Conservation (phyloP, 1,140 invertebrate genomes). For the Temnothorax curvispinosus region DNA sequence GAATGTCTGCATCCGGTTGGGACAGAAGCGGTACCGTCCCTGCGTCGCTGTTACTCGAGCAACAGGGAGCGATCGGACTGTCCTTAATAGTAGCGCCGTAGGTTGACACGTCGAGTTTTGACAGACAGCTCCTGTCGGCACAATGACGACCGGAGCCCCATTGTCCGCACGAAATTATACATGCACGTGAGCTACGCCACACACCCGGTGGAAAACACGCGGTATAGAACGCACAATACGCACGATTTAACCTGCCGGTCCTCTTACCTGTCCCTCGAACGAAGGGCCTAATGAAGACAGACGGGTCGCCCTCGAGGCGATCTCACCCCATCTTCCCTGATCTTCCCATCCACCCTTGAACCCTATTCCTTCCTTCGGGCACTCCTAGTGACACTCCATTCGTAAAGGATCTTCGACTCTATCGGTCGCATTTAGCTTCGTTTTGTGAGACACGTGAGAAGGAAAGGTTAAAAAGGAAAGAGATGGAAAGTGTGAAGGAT, state of each 20-base stretch:
- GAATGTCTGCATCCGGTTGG: conserved; percentile 27
- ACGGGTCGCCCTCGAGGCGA: conserved; percentile 21
- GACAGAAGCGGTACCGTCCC: not conserved
- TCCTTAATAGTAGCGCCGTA: conserved; percentile 70
- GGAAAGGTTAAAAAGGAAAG: not conserved
- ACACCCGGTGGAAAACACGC: conserved; percentile 39
- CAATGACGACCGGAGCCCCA: conserved; percentile 56
- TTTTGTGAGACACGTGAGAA: conserved; percentile 38
- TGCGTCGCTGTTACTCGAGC: not conserved
- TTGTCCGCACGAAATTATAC: conserved; percentile 68
- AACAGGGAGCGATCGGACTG: conserved; percentile 52
- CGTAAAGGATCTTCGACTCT: conserved; percentile 39
- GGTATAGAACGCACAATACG: conserved; percentile 63
- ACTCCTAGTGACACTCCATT: conserved; percentile 53
- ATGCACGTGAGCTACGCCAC: conserved; percentile 64
- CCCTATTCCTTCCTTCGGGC: not conserved
- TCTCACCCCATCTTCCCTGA: not conserved
- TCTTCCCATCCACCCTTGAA: not conserved
- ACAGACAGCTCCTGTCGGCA: conserved; percentile 71
- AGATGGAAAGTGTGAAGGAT: conserved; percentile 10
- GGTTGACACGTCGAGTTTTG: conserved; percentile 71
- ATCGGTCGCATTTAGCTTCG: conserved; percentile 60
- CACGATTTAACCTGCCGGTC: conserved; percentile 69
- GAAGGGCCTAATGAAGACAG: conserved; percentile 49
- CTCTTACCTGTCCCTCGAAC: conserved; percentile 52